Evolutionary conservation across 2,797 vertebrate species (phyloP), one percentile per base, ranked within the genome.

Genomic region (Coregonus ussuriensis): DNA sequence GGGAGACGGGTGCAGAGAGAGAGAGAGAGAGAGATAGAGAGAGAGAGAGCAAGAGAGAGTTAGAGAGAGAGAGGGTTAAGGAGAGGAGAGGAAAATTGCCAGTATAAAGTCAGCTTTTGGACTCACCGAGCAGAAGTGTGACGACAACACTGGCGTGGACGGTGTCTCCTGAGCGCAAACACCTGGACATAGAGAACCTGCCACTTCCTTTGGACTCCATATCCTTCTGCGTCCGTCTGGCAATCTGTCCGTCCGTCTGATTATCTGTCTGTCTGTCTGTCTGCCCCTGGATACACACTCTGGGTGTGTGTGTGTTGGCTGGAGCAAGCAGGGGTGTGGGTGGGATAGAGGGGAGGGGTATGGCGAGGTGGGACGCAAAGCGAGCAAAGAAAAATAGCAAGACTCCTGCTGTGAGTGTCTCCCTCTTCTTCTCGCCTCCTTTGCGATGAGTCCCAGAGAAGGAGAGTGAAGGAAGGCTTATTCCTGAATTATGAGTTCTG

Each of bases 71-170:
- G 54, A 51, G 13, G 29, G 53, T 21, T 56, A 68, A 74, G 78
- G 81, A 81, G 74, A 81, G 81, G 72, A 37, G 41, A 78, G 69
- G 75, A 41, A 74, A 76, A 72, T 63, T 76, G 56, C 56, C 82
- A 75, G 35, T 68, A 83, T 15, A 81, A 52, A 41, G 35, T 67
- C 78, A 53, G 75, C 80, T 11, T 18, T 79, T 16, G 18, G 83
- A 91, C 94, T 93, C 89, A 95, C 94, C 93, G 0, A 95, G 85
- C 83, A 94, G 88, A 84, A 95, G 79, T 21, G 81, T 81, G 87
- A 94, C 72, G 83, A 83, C 83, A 74, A 95, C 82, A 77, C 92
- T 88, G 65, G 89, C 84, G 18, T 93, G 89, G 77, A 94, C 83
- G 70, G 87, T 66, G 88, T 94, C 93, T 65, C 91, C 91, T 67